A percentile compares a stretch with the other conserved stretches of the same genome.
Conservation (phyloP, 92 coral and sea anemone genomes). For the Blastomussa wellsi region DNA sequence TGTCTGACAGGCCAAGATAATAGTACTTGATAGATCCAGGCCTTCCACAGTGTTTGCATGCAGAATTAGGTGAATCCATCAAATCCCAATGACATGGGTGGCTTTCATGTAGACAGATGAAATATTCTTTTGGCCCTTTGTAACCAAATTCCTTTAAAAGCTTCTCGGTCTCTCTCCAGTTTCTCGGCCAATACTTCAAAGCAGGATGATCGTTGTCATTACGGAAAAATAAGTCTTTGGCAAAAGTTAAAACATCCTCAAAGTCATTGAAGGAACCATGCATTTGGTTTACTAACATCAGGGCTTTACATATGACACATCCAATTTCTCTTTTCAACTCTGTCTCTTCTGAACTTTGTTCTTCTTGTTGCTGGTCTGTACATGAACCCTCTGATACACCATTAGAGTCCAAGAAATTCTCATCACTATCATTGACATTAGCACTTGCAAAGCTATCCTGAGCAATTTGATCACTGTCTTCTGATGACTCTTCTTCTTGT, state of each 20-base stretch:
- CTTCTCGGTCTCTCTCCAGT: conserved; percentile 49
- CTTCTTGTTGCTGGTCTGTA: too few relatives aligned
- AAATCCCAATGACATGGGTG: conserved; percentile 50
- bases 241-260: conserved; percentile 11
- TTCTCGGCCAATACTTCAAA: conserved; percentile 6
- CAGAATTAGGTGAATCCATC: conserved; percentile 27
- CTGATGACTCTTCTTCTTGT: too few relatives aligned
- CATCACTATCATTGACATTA: too few relatives aligned
- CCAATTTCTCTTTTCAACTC: too few relatives aligned
- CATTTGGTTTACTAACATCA: too few relatives aligned
- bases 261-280: conserved; percentile 12
- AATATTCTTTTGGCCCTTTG: conserved; percentile 46
- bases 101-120: conserved; percentile 48
- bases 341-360: too few relatives aligned
- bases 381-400: too few relatives aligned
- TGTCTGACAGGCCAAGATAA: conserved; percentile 64
- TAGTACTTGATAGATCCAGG: conserved; percentile 49
- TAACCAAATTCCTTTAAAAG: conserved; percentile 43
- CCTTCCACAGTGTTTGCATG: conserved; percentile 52
- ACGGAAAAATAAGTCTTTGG: conserved; percentile 6
- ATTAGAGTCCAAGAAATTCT: too few relatives aligned
- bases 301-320: too few relatives aligned
- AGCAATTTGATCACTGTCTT: too few relatives aligned
- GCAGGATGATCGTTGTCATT: background rate
- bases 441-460: too few relatives aligned